These are phyloP conservation scores for Oreortyx pictus DNA, from an alignment of 2,797 vertebrate genomes.

Conservation along the genomic window DNA sequence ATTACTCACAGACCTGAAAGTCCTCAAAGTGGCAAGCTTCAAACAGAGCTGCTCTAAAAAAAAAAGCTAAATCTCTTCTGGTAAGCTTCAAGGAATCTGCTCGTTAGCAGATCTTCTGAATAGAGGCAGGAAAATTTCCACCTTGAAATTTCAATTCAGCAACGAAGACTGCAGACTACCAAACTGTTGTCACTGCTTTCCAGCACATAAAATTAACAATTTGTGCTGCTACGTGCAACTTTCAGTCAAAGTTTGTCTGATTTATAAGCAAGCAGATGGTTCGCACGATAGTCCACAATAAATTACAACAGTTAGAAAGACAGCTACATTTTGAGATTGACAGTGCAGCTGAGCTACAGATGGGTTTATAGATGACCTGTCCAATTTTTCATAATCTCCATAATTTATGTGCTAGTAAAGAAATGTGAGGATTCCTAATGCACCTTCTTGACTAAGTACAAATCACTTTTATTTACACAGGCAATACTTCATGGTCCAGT, in stretches of 20 bases:
- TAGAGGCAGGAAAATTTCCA: conserved; percentile 25
- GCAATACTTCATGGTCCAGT: conserved; percentile 87
- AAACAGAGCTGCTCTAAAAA: neutral
- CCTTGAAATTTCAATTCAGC: conserved; percentile 22
- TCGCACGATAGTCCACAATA: conserved; percentile 59
- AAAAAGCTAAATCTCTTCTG: neutral
- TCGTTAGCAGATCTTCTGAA: conserved; percentile 16
- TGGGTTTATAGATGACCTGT: conserved; percentile 79
- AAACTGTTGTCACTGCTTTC: conserved; percentile 48
- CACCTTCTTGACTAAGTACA: conserved; percentile 74
- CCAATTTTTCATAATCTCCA: conserved; percentile 78
- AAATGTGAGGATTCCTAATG: conserved; percentile 79
- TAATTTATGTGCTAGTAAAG: conserved; percentile 80
- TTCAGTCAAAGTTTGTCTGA: conserved; percentile 67
- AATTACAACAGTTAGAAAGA: conserved; percentile 76
- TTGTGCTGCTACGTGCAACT: conserved; percentile 29
- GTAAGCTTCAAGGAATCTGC: neutral
- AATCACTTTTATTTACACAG: conserved; percentile 83
- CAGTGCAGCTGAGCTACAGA: conserved; percentile 74
- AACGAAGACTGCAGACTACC: conserved; percentile 39
- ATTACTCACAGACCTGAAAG: neutral
- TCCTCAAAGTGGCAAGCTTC: neutral
- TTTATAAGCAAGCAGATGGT: conserved; percentile 76
- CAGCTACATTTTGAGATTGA: conserved; percentile 70
- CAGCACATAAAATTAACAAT: conserved; percentile 63